phyloP scores from a whole-genome alignment of 1,140 invertebrate species.

The Nomia melanderi region DNA sequence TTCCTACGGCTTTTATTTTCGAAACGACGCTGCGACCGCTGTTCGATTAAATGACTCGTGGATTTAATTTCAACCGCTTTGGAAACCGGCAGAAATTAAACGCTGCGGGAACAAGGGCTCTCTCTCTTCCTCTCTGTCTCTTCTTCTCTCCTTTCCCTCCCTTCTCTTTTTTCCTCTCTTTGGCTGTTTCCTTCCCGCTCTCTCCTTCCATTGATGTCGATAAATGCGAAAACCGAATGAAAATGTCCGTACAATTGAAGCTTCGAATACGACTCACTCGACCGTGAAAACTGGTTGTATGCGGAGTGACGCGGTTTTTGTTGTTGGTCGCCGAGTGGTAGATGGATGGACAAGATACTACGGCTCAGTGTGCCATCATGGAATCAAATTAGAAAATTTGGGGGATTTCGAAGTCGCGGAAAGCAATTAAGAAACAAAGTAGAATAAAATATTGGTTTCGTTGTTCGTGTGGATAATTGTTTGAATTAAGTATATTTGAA shows the following conservation, averaged over 20 bases:
- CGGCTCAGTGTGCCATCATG: no score
- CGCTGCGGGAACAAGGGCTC: background rate
- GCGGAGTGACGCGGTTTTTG: background rate
- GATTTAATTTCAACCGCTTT: slow-evolving; percentile 20
- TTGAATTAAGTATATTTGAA: no score
- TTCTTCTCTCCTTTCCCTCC: no score
- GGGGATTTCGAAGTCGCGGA: no score
- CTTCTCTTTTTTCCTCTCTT: no score
- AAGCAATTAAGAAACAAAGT: no score
- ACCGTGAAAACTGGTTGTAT: background rate
- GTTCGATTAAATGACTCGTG: slow-evolving; percentile 16
- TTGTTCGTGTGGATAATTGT: no score
- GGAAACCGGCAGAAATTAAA: slow-evolving; percentile 7
- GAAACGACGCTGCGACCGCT: background rate
- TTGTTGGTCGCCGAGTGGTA: background rate
- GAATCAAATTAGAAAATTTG: no score
- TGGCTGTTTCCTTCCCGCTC: no score
- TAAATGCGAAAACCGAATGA: background rate
- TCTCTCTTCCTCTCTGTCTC: no score
- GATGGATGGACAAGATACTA: background rate
- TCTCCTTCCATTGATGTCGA: background rate
- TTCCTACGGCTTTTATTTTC: slow-evolving; percentile 4
- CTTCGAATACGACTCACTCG: background rate
- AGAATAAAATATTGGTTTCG: no score
- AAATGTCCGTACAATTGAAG: background rate